Percentiles rank a stretch among this genome's conserved stretches.
Evolutionary conservation across 1,140 invertebrate genomes (phyloP).

Genomic region (Calephelis nemesis): DNA sequence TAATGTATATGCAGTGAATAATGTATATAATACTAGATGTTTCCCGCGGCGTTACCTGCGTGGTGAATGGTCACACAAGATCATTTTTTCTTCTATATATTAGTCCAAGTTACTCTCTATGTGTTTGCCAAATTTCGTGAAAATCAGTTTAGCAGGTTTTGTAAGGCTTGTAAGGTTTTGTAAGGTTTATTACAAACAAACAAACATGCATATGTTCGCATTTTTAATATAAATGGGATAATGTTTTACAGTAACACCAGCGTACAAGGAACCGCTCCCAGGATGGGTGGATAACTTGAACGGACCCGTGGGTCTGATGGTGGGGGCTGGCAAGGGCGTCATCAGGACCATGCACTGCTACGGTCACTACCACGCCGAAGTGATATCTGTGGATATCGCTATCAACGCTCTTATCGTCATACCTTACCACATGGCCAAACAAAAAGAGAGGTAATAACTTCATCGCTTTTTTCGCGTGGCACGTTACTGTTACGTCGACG

Average conservation of each 20-base stretch:
- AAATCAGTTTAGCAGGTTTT: no score
- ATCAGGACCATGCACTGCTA: slow-evolving; percentile 89
- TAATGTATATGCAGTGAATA: no score
- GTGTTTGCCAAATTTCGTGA: no score
- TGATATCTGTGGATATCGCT: slow-evolving; percentile 90
- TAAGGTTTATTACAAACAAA: no score
- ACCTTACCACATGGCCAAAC: slow-evolving; percentile 79
- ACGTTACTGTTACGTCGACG: neutral
- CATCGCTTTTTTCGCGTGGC: neutral
- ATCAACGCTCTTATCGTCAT: slow-evolving; percentile 88
- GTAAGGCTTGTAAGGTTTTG: no score
- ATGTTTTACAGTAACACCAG: slow-evolving; percentile 78
- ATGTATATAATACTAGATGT: no score
- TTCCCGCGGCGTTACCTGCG: no score
- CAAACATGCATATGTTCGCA: no score
- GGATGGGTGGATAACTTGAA: slow-evolving; percentile 95
- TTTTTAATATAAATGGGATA: no score
- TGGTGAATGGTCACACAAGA: no score
- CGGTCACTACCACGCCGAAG: slow-evolving; percentile 85
- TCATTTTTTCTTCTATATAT: no score
- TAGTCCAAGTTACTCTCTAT: no score
- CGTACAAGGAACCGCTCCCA: slow-evolving; percentile 77
- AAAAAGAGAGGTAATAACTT: slow-evolving; percentile 48
- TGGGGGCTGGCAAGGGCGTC: slow-evolving; percentile 88
- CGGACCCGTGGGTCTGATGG: slow-evolving; percentile 88